These are phyloP conservation scores for Perca fluviatilis DNA, from an alignment of 2,113 vertebrate species.

Conservation along the genomic window DNA sequence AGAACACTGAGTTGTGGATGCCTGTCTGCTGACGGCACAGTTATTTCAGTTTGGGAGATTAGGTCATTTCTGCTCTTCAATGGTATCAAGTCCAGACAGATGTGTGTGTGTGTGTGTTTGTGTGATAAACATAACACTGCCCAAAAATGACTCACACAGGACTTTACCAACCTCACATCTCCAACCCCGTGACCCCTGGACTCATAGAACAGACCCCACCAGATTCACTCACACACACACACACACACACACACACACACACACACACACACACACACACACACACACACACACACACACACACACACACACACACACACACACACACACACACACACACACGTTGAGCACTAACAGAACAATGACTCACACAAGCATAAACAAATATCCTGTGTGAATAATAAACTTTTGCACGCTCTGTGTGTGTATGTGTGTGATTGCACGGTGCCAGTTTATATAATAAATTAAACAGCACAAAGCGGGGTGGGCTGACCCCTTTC, in stretches of 20 bases:
- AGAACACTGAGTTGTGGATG: constrained; percentile 74
- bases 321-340: constrained; percentile 3
- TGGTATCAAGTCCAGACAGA: constrained; percentile 80
- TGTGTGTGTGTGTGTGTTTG: constrained; percentile 65
- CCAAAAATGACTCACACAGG: constrained; percentile 77
- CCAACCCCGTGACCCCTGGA: constrained; percentile 29
- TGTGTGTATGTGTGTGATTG: constrained; percentile 66
- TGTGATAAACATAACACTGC: constrained; percentile 71
- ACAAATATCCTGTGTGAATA: constrained; percentile 75
- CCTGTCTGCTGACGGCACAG: constrained; percentile 80
- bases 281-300: constrained; percentile 3
- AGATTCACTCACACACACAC: constrained; percentile 42
- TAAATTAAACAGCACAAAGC: constrained; percentile 66
- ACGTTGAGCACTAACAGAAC: constrained; percentile 42
- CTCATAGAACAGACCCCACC: constrained; percentile 34
- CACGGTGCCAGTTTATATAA: constrained; percentile 62
- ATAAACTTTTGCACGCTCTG: constrained; percentile 71
- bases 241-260: constrained; percentile 12
- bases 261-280: constrained; percentile 9
- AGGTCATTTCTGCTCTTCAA: constrained; percentile 83
- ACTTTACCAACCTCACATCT: constrained; percentile 55
- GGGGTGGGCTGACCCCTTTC: constrained; percentile 37
- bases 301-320: constrained; percentile 11
- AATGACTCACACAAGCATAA: constrained; percentile 68
- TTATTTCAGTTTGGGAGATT: constrained; percentile 82